Evolutionary conservation across 2,113 vertebrate species (phyloP).

Genomic region (Erpornis zantholeuca): DNA sequence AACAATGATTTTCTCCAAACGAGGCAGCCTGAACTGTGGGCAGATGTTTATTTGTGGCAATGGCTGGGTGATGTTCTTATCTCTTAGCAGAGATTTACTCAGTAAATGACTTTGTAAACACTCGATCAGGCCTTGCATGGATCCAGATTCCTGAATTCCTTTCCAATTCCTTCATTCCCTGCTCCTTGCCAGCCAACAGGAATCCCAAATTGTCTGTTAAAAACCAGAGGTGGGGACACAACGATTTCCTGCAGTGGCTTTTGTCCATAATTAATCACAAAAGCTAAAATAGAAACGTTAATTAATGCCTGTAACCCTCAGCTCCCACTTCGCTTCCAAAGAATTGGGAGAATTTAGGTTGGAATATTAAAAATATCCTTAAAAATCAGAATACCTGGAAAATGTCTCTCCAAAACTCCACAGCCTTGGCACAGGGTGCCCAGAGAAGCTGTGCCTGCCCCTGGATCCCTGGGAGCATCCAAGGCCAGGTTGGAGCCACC

Average conservation of each 20-base stretch:
- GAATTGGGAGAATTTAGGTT: background rate
- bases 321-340: background rate
- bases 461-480: background rate
- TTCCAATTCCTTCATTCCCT: background rate
- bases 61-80: background rate
- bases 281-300: background rate
- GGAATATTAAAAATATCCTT: background rate
- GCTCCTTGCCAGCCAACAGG: background rate
- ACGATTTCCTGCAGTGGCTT: background rate
- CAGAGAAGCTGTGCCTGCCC: background rate
- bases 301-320: background rate
- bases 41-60: background rate
- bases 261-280: background rate
- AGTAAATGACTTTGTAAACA: background rate
- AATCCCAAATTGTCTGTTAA: background rate
- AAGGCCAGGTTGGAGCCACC: background rate
- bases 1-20: conserved; percentile 58
- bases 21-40: background rate
- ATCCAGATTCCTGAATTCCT: background rate
- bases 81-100: background rate
- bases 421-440: background rate
- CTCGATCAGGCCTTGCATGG: background rate
- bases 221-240: background rate
- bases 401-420: background rate
- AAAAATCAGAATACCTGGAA: background rate